Base-by-base conservation (phyloP, 2,888 invertebrate species). In the Helicoverpa assulta region DNA sequence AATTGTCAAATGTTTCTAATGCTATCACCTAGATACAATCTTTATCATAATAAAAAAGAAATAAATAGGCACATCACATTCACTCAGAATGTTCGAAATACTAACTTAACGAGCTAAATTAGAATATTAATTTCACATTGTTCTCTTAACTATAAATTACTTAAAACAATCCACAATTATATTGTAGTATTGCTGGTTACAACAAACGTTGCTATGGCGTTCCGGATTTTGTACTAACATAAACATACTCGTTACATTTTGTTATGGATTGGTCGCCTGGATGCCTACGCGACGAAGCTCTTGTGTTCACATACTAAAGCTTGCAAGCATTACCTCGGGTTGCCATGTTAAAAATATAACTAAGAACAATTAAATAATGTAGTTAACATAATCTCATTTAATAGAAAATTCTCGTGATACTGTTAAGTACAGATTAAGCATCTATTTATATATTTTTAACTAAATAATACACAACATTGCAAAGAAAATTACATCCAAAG, bases 51-150 rank as follows among this genome's bases (percentile, higher is more conserved):
- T 91, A 88, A 91, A 93, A 93, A 90, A 84, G 89, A 93, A 95
- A 95, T 94, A 95, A 95, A 94, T 95, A 95, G 93, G 93, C 94
- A 95, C 93, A 91, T 89, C 84, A 90, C 93, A 94, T 93, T 93
- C 94, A 88, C 84, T 83, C 85, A 84, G 93, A 94, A 94, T 92
- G 93, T 90, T 82, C 83, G 81, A 90, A 89, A 88, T 85, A 86
- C 86, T 88, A 91, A 90, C 89, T 90, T 91, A 91, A 88, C 83
- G 85, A 87, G 86, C 88, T 91, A 90, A 84, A 86, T 87, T 89
- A 87, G 86, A 88, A 90, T 85, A 89, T 88, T 90, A 89, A 89
- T 90, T 91, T 91, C 88, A 90, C 87, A 87, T 88, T 89, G 86
- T 89, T 86, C 84, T 81, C 89, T 89, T 89, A 85, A 84, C 70